Evolutionary conservation across 2,888 invertebrate genomes (phyloP).

Genomic region (Pseudococcus longispinus): DNA sequence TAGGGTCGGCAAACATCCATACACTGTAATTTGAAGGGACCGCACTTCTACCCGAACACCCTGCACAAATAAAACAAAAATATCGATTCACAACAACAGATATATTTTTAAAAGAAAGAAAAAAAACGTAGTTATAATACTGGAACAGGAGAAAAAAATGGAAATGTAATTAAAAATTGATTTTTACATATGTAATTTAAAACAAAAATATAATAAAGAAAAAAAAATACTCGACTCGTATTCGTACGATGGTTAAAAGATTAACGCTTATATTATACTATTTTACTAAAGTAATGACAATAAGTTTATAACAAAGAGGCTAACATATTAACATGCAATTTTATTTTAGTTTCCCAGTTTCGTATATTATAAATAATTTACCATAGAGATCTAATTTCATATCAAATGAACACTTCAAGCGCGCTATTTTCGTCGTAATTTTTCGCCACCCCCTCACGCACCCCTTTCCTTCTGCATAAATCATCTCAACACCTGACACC

Average conservation of each 20-base stretch:
- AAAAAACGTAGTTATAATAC: constrained; percentile 36
- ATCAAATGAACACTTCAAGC: background rate
- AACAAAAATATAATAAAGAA: constrained; percentile 19
- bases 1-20: too few species aligned
- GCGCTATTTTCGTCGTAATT: background rate
- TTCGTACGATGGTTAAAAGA: background rate
- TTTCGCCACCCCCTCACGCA: background rate
- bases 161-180: constrained; percentile 44
- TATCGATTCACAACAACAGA: constrained; percentile 35
- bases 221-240: background rate
- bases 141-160: constrained; percentile 41
- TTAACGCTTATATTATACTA: background rate
- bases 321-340: background rate
- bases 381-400: constrained; percentile 7
- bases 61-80: background rate
- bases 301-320: constrained; percentile 7
- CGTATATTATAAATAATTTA: background rate
- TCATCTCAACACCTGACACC: background rate
- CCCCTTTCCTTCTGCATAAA: background rate
- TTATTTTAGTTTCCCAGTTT: background rate
- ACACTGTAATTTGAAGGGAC: too few species aligned
- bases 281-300: constrained; percentile 1
- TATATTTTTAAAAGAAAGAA: constrained; percentile 25
- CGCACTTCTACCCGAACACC: too few species aligned
- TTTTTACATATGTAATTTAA: constrained; percentile 14